Percentiles rank a stretch among this genome's conserved stretches.
phyloP scores from a whole-genome alignment of 2,113 vertebrate genomes.

The Orycteropus afer region DNA sequence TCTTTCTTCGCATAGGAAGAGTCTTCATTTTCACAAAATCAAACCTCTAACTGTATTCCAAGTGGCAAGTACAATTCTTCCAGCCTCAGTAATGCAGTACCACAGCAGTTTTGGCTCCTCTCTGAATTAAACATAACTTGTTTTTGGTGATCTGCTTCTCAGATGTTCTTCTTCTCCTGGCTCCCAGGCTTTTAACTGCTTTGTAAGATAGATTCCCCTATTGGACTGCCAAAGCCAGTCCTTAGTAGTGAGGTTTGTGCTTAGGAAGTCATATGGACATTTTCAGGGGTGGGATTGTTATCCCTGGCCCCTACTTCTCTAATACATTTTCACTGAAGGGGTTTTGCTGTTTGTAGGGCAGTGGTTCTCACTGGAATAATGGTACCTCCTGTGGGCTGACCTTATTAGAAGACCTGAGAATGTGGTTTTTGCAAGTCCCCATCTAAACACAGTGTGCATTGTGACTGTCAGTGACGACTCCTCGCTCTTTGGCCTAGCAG shows the following conservation, averaged over 20 bases:
- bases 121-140: conserved; percentile 75
- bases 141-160: conserved; percentile 42
- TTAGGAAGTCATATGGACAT: not conserved
- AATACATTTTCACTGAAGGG: no score
- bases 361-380: not conserved
- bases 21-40: conserved; percentile 14
- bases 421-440: not conserved
- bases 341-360: not conserved
- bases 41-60: not conserved
- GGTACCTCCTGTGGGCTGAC: not conserved
- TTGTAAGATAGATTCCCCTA: conserved; percentile 18
- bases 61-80: not conserved
- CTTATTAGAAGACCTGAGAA: not conserved
- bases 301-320: no score
- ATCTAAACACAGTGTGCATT: fast-evolving
- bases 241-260: not conserved
- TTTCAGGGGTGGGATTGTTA: not conserved
- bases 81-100: conserved; percentile 43
- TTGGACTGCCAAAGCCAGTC: not conserved
- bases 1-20: not conserved
- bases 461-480: not conserved
- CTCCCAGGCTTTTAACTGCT: conserved; percentile 45
- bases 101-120: conserved; percentile 66
- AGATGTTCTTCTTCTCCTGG: conserved; percentile 60
- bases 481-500: not conserved